A percentile compares a stretch with the other conserved stretches of the same genome.
These are phyloP conservation scores for Rhinichthys klamathensis DNA, from an alignment of 2,113 vertebrate genomes.

Conservation along the genomic window DNA sequence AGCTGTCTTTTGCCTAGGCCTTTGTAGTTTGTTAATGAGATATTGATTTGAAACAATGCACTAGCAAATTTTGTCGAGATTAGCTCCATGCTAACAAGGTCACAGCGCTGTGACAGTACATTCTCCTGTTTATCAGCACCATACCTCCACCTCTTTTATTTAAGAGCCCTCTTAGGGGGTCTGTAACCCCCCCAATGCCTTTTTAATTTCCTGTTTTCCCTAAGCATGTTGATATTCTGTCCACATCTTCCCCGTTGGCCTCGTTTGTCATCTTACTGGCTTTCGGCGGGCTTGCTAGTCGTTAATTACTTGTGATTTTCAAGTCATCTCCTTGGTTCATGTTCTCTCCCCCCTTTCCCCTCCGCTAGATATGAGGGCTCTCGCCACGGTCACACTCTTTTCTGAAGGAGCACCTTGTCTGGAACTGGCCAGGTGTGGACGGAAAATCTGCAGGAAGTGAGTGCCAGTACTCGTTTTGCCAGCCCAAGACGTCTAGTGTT, in stretches of 20 bases:
- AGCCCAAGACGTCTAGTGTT: slow-evolving; percentile 51
- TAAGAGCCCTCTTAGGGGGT: slow-evolving; percentile 64
- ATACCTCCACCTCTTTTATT: slow-evolving; percentile 43
- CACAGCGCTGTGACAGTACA: slow-evolving; percentile 63
- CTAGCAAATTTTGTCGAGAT: slow-evolving; percentile 78
- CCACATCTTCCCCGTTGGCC: slow-evolving; percentile 43
- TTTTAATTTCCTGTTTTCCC: slow-evolving; percentile 54
- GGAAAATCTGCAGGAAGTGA: slow-evolving; percentile 54
- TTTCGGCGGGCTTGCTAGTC: slow-evolving; percentile 28
- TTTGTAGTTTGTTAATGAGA: slow-evolving; percentile 99
- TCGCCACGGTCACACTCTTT: slow-evolving; percentile 34
- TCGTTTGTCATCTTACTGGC: slow-evolving; percentile 44
- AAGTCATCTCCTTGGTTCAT: slow-evolving; percentile 28
- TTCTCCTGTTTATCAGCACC: slow-evolving; percentile 61
- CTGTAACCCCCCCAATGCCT: slow-evolving; percentile 57
- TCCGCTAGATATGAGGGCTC: slow-evolving; percentile 36
- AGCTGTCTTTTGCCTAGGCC: slow-evolving; percentile 90
- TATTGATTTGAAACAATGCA: slow-evolving; percentile 99
- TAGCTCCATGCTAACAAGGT: slow-evolving; percentile 57
- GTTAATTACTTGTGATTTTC: slow-evolving; percentile 41
- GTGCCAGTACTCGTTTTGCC: slow-evolving; percentile 53
- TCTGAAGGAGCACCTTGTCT: slow-evolving; percentile 57
- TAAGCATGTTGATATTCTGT: slow-evolving; percentile 65
- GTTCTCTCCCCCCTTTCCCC: not conserved
- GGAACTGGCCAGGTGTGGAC: slow-evolving; percentile 55